These are phyloP conservation scores for Decapterus maruadsi DNA, from an alignment of 2,797 vertebrate genomes.

Conservation along the genomic window DNA sequence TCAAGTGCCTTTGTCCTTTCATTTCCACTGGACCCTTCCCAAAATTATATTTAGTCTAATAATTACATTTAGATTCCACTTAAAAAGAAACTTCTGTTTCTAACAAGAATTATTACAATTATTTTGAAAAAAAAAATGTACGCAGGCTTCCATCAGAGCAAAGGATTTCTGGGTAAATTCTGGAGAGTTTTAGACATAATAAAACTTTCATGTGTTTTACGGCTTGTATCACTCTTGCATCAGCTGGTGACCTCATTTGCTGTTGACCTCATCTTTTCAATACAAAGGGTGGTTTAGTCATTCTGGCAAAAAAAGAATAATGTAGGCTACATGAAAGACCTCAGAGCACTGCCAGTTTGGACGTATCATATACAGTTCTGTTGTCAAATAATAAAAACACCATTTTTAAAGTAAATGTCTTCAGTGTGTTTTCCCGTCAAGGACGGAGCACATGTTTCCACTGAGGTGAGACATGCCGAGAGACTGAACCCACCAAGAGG, in stretches of 20 bases:
- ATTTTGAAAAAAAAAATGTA: not conserved
- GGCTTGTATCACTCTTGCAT: not conserved
- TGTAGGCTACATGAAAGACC: constrained; percentile 1
- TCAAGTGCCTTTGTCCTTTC: constrained; percentile 19
- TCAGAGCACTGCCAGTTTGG: not conserved
- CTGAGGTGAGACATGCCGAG: constrained; percentile 10
- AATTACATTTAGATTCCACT: not conserved
- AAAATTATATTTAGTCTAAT: not conserved
- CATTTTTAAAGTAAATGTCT: constrained; percentile 13
- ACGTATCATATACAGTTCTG: not conserved
- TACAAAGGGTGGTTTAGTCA: not conserved
- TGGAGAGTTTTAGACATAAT: not conserved
- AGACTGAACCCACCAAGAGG: not conserved
- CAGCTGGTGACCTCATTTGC: not conserved
- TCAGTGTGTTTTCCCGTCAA: constrained; percentile 26
- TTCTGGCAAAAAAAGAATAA: not conserved
- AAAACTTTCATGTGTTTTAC: not conserved
- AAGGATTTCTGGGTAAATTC: not conserved
- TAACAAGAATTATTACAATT: not conserved
- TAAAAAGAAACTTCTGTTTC: not conserved
- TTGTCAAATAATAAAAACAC: not conserved
- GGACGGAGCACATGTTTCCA: constrained; percentile 16
- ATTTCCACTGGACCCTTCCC: not conserved
- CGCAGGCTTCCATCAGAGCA: not conserved
- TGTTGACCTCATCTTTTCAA: not conserved